Base-by-base conservation (phyloP, 2,797 vertebrate species). In the Galago senegalensis region DNA sequence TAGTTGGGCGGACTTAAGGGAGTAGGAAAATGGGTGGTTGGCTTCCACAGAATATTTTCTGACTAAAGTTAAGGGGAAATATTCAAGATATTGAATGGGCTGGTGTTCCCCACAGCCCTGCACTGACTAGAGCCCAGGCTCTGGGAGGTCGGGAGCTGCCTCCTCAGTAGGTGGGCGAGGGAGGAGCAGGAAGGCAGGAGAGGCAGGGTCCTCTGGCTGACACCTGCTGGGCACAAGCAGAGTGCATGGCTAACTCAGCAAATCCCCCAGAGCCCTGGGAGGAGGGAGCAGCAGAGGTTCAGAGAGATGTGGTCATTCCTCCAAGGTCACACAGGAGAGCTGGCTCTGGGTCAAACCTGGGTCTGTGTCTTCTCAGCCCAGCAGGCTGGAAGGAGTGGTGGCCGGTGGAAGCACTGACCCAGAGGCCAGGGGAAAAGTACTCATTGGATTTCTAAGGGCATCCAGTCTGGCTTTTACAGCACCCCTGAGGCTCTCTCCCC, bases 1-100 rank as follows among this genome's bases (percentile, higher is more conserved):
- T 34, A 93, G 79, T 60, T 93, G 73, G 87, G 58, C 91, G 79
- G 82, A 63, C 85, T 77, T 76, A 75, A 87, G 69, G 63, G 82
- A 70, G 81, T 70, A 61, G 86, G 73, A 96, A 63, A 67, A 53
- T 49, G 79, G 58, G 76, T 37, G 46, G 21, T 43, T 63, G 80
- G 60, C 27, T 61, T 40, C 58, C 37, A 82, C 37, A 82, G 80
- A 27, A 60, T 40, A 58, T 93, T 87, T 87, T 77, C 87, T 73
- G 83, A 83, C 73, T 87, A 84, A 87, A 87, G 91, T 83, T 27
- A 73, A 29, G 86, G 69, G 43, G 89, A 92, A 73, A 60, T 56
- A 58, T 84, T 93, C 87, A 67, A 85, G 56, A 63, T 43, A 43
- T 43, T 43, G 40, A 43, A 49, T 14, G 61, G 84, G 13, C 5